phyloP scores from a whole-genome alignment of 2,797 vertebrate species.

The Pteronotus mesoamericanus region DNA sequence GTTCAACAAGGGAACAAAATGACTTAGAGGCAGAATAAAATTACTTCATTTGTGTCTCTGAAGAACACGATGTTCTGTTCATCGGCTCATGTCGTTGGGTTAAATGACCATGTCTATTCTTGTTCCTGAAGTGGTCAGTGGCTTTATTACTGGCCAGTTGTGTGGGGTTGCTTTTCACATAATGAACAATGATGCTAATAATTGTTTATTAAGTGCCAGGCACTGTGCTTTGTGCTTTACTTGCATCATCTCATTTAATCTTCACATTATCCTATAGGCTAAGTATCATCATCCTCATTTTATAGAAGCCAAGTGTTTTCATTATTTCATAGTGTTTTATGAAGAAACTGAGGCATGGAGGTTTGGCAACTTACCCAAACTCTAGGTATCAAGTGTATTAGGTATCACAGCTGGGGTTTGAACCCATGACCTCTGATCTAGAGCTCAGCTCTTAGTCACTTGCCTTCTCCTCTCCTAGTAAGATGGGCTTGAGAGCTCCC shows the following conservation, averaged over 20 bases:
- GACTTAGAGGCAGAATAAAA: constrained; percentile 45
- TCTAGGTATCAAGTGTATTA: background rate
- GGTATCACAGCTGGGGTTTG: background rate
- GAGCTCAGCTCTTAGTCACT: background rate
- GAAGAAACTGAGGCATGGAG: background rate
- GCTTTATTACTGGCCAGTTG: background rate
- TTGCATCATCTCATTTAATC: background rate
- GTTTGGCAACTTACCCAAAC: background rate
- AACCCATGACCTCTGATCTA: too few relatives aligned
- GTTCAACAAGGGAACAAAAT: constrained; percentile 65
- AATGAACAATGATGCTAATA: background rate
- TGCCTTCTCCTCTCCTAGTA: background rate
- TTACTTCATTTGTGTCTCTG: constrained; percentile 26
- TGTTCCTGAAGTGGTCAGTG: background rate
- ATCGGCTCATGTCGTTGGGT: background rate
- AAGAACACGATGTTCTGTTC: background rate
- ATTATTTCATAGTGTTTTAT: too few relatives aligned
- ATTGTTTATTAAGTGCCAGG: background rate
- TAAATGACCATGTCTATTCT: background rate
- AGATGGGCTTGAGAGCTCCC: background rate
- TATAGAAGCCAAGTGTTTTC: too few relatives aligned
- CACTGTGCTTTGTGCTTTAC: background rate
- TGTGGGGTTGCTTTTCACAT: background rate
- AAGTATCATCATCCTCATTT: background rate
- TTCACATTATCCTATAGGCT: background rate